Percentiles rank a stretch among this genome's conserved stretches.
Evolutionary conservation across 2,113 vertebrate species (phyloP).

Genomic region (Phaethon lepturus): DNA sequence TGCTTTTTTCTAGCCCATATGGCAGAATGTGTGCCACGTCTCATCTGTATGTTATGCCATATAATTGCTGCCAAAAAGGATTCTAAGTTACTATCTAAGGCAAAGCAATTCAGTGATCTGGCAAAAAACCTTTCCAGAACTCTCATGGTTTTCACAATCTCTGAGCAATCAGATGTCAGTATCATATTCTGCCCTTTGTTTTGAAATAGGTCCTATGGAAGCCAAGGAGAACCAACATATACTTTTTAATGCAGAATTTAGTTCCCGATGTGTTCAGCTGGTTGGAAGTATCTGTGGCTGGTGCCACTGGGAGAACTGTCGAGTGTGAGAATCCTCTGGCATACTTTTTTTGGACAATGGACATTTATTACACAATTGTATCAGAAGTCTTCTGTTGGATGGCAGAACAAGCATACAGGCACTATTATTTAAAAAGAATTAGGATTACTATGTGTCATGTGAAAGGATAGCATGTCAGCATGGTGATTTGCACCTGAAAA

Average conservation of each 20-base stretch:
- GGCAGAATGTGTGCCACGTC: conserved; percentile 42
- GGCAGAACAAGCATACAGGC: neutral
- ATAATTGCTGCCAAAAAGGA: conserved; percentile 33
- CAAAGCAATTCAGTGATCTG: neutral
- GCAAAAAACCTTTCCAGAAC: neutral
- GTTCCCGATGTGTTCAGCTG: neutral
- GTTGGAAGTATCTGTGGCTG: neutral
- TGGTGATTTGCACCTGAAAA: neutral
- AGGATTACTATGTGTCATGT: neutral
- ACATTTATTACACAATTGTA: neutral
- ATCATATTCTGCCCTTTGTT: neutral
- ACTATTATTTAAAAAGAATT: neutral
- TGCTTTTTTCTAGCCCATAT: conserved; percentile 63
- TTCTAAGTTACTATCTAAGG: conserved; percentile 9
- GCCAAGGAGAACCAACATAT: neutral
- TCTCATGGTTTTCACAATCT: neutral
- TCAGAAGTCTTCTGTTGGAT: neutral
- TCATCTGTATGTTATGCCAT: neutral
- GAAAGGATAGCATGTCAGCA: neutral
- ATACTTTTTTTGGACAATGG: neutral
- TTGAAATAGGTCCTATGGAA: neutral
- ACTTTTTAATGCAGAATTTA: neutral
- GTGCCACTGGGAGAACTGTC: neutral
- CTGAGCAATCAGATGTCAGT: neutral
- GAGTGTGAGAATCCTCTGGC: neutral